Conservation (phyloP, 2,113 vertebrate genomes). For the Mugil cephalus region DNA sequence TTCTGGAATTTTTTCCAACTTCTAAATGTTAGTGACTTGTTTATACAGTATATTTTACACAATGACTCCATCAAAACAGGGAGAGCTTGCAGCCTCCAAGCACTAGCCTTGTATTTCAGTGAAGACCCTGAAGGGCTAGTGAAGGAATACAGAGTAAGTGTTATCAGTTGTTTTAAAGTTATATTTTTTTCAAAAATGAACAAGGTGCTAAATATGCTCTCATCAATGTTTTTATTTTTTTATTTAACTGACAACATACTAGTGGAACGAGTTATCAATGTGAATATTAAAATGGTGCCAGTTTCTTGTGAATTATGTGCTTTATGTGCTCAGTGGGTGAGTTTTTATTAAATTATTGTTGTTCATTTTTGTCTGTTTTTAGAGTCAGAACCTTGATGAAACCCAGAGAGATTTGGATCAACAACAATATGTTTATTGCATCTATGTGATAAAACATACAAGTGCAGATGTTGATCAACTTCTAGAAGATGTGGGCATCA, state of each 20-base stretch:
- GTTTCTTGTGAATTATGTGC: neutral
- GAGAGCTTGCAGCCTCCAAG: constrained; percentile 18
- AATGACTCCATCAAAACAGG: neutral
- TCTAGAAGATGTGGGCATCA: constrained; percentile 15
- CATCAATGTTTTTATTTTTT: neutral
- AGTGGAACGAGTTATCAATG: neutral
- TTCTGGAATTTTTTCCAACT: neutral
- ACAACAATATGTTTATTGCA: constrained; percentile 5
- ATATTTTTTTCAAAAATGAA: neutral
- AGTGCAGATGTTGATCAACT: constrained; percentile 1
- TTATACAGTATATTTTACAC: neutral
- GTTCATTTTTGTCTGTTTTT: constrained; percentile 19
- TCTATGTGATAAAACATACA: constrained; percentile 18
- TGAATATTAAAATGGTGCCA: neutral
- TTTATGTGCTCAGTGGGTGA: constrained; percentile 5
- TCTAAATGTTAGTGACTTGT: neutral
- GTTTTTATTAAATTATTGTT: constrained; percentile 3
- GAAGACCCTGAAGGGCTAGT: constrained; percentile 1
- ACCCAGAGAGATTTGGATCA: neutral
- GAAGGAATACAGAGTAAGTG: constrained; percentile 6
- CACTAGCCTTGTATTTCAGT: constrained; percentile 1
- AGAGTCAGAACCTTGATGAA: constrained; percentile 10
- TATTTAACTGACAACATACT: neutral
- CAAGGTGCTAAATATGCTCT: too few species aligned
- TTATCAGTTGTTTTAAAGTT: neutral